phyloP scores from a whole-genome alignment of 2,888 invertebrate species.

The Mimachlamys varia region DNA sequence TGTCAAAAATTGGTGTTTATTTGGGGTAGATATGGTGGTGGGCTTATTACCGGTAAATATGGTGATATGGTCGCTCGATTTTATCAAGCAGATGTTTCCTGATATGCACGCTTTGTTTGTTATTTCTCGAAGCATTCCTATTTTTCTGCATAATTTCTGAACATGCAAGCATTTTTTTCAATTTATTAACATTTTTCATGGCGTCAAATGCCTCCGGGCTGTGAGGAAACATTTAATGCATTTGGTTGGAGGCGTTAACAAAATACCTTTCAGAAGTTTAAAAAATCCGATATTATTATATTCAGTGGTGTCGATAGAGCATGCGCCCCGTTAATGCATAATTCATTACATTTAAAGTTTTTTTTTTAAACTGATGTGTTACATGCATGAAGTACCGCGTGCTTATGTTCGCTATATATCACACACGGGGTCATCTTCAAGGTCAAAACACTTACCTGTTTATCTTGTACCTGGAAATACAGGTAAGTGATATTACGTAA shows the following conservation, averaged over 20 bases:
- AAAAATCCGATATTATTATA: not conserved
- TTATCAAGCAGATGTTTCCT: not conserved
- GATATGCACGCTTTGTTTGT: not conserved
- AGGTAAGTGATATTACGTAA: not conserved
- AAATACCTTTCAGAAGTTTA: not conserved
- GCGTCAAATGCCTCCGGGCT: not conserved
- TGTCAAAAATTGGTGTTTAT: too few relatives aligned
- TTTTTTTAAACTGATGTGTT: not conserved
- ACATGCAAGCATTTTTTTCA: not conserved
- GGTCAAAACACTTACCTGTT: not conserved
- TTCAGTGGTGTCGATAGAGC: not conserved
- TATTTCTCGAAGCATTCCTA: not conserved
- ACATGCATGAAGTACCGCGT: not conserved
- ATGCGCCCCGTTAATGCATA: not conserved
- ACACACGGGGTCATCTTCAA: not conserved
- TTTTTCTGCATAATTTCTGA: not conserved
- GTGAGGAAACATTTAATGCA: not conserved
- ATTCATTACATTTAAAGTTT: not conserved
- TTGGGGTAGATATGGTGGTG: too few relatives aligned
- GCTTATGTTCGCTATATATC: not conserved
- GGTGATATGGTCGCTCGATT: not conserved
- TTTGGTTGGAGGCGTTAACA: not conserved
- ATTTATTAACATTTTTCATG: not conserved
- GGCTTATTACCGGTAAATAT: not conserved
- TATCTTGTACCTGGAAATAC: not conserved